Percentiles rank a stretch among this genome's conserved stretches.
phyloP scores from a whole-genome alignment of 92 coral and sea anemone species.

The Parazoanthus swiftii region DNA sequence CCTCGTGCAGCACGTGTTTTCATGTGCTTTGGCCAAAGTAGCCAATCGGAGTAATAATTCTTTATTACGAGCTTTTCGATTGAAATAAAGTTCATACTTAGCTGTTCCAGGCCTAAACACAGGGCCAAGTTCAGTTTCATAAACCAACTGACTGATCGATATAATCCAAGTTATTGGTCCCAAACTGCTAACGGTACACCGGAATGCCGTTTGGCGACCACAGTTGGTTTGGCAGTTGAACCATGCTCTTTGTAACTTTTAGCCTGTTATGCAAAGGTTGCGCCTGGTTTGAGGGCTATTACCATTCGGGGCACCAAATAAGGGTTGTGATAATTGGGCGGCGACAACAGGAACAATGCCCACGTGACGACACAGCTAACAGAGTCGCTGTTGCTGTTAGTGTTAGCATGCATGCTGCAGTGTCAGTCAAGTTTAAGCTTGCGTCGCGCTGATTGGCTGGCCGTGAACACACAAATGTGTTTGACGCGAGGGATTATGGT shows the following conservation, averaged over 20 bases:
- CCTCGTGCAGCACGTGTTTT: slow-evolving; percentile 22
- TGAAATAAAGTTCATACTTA: slow-evolving; percentile 15
- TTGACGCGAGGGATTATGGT: slow-evolving; percentile 48
- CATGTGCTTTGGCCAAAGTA: neutral
- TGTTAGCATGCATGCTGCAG: slow-evolving; percentile 30
- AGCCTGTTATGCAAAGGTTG: slow-evolving; percentile 5
- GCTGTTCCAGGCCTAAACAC: neutral
- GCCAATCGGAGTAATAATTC: slow-evolving; percentile 8
- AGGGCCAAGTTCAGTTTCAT: slow-evolving; percentile 15
- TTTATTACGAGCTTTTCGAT: neutral
- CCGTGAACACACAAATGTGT: slow-evolving; percentile 39
- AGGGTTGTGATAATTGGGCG: slow-evolving; percentile 33
- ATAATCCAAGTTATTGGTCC: neutral
- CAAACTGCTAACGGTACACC: neutral
- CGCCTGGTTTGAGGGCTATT: neutral
- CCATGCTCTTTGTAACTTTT: neutral
- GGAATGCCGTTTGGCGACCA: neutral
- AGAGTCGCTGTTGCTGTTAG: slow-evolving; percentile 29
- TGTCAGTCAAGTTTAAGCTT: slow-evolving; percentile 41
- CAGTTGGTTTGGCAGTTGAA: neutral
- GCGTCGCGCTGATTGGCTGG: slow-evolving; percentile 34
- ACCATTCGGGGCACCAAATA: slow-evolving; percentile 35
- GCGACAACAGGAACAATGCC: slow-evolving; percentile 38
- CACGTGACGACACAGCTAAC: slow-evolving; percentile 41
- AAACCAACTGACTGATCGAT: slow-evolving; percentile 19